Evolutionary conservation across 2,113 vertebrate species (phyloP).

Genomic region (Danionella cerebrum): DNA sequence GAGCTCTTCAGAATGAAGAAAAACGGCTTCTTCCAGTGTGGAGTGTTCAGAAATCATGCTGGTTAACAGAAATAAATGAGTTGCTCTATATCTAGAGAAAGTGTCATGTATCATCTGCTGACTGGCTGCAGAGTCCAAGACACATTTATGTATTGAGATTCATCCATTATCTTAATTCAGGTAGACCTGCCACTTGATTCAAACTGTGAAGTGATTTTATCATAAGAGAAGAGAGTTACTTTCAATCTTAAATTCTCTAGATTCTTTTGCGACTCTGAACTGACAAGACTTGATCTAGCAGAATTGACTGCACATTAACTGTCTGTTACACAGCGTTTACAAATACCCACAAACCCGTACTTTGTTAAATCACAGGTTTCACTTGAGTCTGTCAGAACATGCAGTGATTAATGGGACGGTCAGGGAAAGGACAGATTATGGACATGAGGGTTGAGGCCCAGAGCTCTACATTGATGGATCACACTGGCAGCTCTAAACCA

Average conservation of each 20-base stretch:
- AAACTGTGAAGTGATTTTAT: constrained; percentile 14
- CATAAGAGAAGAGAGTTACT: background rate
- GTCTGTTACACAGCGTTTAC: background rate
- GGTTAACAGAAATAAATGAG: constrained; percentile 1
- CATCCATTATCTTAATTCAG: constrained; percentile 1
- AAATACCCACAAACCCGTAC: background rate
- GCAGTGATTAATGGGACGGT: constrained; percentile 27
- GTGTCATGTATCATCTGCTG: background rate
- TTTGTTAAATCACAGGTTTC: background rate
- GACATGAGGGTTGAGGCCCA: background rate
- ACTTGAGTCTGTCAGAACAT: background rate
- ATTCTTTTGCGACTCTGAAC: constrained; percentile 33
- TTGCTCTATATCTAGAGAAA: background rate
- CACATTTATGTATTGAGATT: background rate
- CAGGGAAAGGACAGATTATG: constrained; percentile 14
- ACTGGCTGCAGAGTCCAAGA: background rate
- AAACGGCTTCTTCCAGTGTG: constrained; percentile 1
- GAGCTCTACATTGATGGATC: background rate
- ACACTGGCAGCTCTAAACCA: constrained; percentile 15
- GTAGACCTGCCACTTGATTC: constrained; percentile 1
- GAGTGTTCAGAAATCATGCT: background rate
- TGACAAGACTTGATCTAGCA: constrained; percentile 38
- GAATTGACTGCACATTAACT: constrained; percentile 12
- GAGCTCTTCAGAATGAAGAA: background rate
- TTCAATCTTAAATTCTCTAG: constrained; percentile 1